Base-by-base conservation (phyloP, 2,797 vertebrate genomes). In the Microctenopoma lineatum region DNA sequence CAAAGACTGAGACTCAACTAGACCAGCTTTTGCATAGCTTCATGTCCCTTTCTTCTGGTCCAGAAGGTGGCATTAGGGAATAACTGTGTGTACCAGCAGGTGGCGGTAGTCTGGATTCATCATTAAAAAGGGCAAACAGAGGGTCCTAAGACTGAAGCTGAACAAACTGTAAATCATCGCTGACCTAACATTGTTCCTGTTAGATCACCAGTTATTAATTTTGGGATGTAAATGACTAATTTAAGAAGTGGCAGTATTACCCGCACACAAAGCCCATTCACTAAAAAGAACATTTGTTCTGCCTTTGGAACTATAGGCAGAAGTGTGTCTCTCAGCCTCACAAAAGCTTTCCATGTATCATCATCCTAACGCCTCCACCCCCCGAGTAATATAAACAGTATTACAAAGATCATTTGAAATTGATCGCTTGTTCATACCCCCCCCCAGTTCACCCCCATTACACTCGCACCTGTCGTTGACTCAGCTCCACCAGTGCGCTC, bases 401-500 rank as follows among this genome's bases (percentile, higher is more conserved):
- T 87, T 73, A 85, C 70, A 87, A 81, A 89, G 87, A 82, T 83
- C 69, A 88, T 87, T 83, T 83, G 80, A 77, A 87, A 89, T 85
- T 83, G 85, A 85, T 91, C 73, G 89, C 79, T 89, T 54, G 79
- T 87, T 87, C 74, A 47, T 81, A 8, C 47, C 58, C 71, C 32
- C 70, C 64, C 44, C 46, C 63, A 32, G 44, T 80, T 79, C 70
- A 54, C n/a, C 66, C 58, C 72, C 62, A 38, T 66, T 59, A 76
- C 75, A 77, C 64, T 78, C 62, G 87, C 93, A 93, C 91, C 91
- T 93, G 92, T 90, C 91, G 50, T 90, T 89, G 85, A 87, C 83
- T 85, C 80, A 72, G 64, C 87, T 66, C 36, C 66, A 61, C 66
- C 6, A 27, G 26, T 38, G 62, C 50, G 64, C 71, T 50, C 77